Conservation (phyloP, 2,888 invertebrate species). For the Eristalinus sepulchralis region DNA sequence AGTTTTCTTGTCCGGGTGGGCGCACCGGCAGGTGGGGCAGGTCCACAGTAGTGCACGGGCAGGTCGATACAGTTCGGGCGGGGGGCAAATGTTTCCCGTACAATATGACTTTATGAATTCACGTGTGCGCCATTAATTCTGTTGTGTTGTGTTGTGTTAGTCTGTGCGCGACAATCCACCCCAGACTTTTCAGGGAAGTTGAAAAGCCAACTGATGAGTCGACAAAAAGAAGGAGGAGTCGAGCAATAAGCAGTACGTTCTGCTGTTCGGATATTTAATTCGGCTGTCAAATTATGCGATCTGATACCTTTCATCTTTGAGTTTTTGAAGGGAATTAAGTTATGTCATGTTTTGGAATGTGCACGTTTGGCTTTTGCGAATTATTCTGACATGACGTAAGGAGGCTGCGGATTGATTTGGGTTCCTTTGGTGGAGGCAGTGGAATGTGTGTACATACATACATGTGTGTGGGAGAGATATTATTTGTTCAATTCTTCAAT, state of each 20-base stretch:
- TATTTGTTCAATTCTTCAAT: too few species aligned
- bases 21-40: background rate
- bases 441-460: background rate
- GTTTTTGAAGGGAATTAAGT: background rate
- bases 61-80: background rate
- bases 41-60: background rate
- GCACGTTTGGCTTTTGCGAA: background rate
- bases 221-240: background rate
- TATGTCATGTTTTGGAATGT: background rate
- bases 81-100: background rate
- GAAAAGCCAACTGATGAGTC: background rate
- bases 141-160: background rate
- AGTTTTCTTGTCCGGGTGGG: background rate
- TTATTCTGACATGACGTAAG: background rate
- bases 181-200: background rate
- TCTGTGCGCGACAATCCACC: background rate
- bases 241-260: background rate
- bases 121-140: background rate
- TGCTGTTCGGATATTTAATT: background rate
- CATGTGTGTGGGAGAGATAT: too few species aligned
- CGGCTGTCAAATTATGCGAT: background rate
- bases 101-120: background rate
- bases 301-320: background rate
- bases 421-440: background rate
- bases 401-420: background rate